Evolutionary conservation across 2,797 vertebrate species (phyloP).

Genomic region (Vireo griseus): DNA sequence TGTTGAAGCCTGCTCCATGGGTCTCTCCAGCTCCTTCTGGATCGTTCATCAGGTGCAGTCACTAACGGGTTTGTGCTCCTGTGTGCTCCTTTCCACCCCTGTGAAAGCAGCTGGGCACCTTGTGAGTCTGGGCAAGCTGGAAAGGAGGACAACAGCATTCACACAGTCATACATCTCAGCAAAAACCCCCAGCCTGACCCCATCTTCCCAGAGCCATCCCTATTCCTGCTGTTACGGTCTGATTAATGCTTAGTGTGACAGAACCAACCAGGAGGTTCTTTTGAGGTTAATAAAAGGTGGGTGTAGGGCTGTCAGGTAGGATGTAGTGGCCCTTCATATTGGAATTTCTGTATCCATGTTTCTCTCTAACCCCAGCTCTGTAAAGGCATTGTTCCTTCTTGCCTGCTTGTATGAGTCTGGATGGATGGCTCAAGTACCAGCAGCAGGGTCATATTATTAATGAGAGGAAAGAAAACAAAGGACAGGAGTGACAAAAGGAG

Average conservation of each 20-base stretch:
- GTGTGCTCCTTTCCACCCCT: not conserved
- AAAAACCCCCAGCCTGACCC: not conserved
- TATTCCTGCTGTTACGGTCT: not conserved
- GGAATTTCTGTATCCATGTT: not conserved
- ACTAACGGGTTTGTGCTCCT: rapidly evolving
- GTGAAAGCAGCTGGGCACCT: not conserved
- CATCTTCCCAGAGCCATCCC: not conserved
- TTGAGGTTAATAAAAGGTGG: not conserved
- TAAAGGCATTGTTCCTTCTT: not conserved
- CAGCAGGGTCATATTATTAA: not conserved
- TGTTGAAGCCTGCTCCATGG: not conserved
- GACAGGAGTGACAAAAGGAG: not conserved
- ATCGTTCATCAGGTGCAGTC: rapidly evolving
- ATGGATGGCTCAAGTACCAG: not conserved
- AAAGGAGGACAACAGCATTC: not conserved
- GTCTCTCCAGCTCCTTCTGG: not conserved
- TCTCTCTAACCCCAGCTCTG: not conserved
- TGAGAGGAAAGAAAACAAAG: not conserved
- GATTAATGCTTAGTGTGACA: not conserved
- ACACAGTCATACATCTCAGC: not conserved
- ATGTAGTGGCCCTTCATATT: not conserved
- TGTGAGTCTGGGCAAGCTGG: not conserved
- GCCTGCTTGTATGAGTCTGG: not conserved
- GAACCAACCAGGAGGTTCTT: not conserved
- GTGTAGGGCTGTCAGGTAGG: rapidly evolving